Evolutionary conservation across 2,888 invertebrate genomes (phyloP), one percentile per base, ranked within the genome.

Genomic region (Hesperia comma): DNA sequence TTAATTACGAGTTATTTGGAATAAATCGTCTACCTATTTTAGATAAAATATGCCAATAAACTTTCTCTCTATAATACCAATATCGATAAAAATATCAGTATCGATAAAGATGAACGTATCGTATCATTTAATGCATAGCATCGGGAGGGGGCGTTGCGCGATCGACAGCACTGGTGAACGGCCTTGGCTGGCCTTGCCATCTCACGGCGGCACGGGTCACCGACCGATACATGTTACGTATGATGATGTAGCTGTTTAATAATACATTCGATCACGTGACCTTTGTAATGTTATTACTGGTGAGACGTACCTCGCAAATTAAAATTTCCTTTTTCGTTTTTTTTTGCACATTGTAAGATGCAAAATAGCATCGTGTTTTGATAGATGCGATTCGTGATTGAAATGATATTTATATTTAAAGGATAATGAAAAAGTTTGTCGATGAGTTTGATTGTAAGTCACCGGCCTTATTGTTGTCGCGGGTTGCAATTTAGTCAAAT

Each of bases 121-220:
- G 26, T 54, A 54, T 32, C n/a, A 15, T n/a, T 54, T 26, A 32
- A 43, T 8, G 43, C 6, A 5, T 32, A 2, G 51, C 10, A 14
- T 26, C 32, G 21, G 12, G 37, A 54, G 21, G 12, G 37, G n/a
- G 56, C 40, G 17, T 41, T 37, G 26, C 33, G 49, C 37, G 63
- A 37, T 51, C 41, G 37, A 37, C 56, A 63, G 46, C 56, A 49
- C 69, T 76, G 76, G 82, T 79, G 81, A 85, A 85, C 87, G 87
- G 88, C 92, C 91, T 90, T 90, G 90, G 77, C 71, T 84, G 91
- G 86, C 90, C 91, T 92, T 90, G 91, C 69, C 55, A 63, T 63
- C 61, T 58, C 82, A 80, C 75, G 82, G 81, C 75, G 75, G 76
- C 74, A 70, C 26, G 26, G 79, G 78, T 78, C 79, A 75, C 68